Percentiles rank a stretch among this genome's conserved stretches.
Conservation (phyloP, 2,888 invertebrate genomes). For the Tubiluchus corallicola region DNA sequence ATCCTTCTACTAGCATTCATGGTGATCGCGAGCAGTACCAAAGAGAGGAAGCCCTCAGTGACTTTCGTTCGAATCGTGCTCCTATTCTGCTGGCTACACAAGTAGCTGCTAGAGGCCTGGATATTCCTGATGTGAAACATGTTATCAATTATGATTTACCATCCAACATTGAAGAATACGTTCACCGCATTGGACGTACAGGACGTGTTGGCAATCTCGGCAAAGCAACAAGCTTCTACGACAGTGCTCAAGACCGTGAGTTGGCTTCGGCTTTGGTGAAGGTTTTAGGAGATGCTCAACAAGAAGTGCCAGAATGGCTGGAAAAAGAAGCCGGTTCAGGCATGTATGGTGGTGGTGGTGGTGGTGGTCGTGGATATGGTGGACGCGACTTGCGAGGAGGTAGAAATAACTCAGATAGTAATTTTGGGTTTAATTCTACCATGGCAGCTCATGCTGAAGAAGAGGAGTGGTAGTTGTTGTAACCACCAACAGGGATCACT, state of each 20-base stretch:
- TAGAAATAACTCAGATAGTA: too few species aligned
- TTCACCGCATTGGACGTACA: conserved; percentile 35
- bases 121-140: conserved; percentile 56
- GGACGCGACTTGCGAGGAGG: too few species aligned
- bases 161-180: conserved; percentile 31
- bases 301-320: conserved; percentile 59
- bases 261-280: conserved; percentile 32
- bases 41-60: conserved; percentile 49
- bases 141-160: conserved; percentile 36
- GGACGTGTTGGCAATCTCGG: conserved; percentile 34
- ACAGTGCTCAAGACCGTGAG: conserved; percentile 38
- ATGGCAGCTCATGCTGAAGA: too few species aligned
- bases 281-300: conserved; percentile 44
- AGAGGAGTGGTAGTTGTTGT: too few species aligned
- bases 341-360: conserved; percentile 23
- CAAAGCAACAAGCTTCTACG: conserved; percentile 38
- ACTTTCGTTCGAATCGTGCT: conserved; percentile 57
- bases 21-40: conserved; percentile 51
- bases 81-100: conserved; percentile 79
- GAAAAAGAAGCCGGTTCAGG: conserved; percentile 30
- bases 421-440: too few species aligned
- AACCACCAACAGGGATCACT: too few species aligned
- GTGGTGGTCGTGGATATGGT: conserved; percentile 43
- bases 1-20: conserved; percentile 50
- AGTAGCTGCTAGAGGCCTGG: conserved; percentile 78